Conservation (phyloP, 2,113 vertebrate species). For the Natator depressus region DNA sequence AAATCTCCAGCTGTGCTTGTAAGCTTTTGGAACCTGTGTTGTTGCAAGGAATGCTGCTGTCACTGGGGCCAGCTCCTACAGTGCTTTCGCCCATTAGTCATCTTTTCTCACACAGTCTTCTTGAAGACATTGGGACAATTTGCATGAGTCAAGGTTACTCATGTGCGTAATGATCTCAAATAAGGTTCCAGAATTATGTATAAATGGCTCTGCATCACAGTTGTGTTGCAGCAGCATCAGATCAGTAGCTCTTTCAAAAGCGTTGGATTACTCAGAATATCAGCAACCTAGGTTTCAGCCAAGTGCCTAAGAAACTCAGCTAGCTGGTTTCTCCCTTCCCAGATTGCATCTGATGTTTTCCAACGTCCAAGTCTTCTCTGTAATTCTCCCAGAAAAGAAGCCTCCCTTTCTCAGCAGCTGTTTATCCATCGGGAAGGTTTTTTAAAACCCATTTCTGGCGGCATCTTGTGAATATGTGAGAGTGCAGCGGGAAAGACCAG, state of each 20-base stretch:
- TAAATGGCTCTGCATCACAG: neutral
- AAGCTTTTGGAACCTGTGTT: neutral
- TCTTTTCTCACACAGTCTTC: neutral
- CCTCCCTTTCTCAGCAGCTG: rapidly evolving
- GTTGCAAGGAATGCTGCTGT: neutral
- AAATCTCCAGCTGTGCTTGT: neutral
- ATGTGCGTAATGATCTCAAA: neutral
- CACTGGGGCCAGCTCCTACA: rapidly evolving
- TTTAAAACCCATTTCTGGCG: neutral
- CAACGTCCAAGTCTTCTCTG: neutral
- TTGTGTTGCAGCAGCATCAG: neutral
- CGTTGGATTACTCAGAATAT: rapidly evolving
- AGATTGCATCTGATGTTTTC: rapidly evolving
- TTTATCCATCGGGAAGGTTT: neutral
- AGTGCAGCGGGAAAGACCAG: neutral
- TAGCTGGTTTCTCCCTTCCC: neutral
- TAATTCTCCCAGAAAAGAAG: neutral
- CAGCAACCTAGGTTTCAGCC: neutral
- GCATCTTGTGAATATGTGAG: neutral
- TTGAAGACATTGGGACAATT: neutral
- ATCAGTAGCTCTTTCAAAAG: neutral
- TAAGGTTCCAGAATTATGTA: neutral
- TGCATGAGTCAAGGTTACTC: neutral
- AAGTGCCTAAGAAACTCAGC: rapidly evolving
- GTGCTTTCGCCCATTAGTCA: rapidly evolving